Base-by-base conservation (phyloP, 2,113 vertebrate genomes). In the Dendrocopos noguchii region DNA sequence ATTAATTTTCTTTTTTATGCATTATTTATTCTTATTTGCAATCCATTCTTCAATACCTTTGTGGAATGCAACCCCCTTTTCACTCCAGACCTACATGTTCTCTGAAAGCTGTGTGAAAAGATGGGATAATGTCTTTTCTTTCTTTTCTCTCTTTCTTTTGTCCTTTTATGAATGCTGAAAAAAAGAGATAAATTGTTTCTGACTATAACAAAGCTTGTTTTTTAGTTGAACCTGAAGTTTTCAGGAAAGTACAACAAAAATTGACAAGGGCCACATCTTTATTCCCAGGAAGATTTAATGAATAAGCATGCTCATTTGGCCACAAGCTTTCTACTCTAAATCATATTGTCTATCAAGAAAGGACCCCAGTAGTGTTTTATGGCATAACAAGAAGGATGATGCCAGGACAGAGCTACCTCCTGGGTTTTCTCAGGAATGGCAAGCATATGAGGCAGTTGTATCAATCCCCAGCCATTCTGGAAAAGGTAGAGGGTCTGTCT, bases 111-210 rank as follows among this genome's bases (percentile, higher is more conserved):
- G 10, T 19, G 34, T 31, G 24, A n/a, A n/a, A n/a, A n/a, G 18
- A 46, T 59, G 9, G 39, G 15, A 50, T 34, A 0, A 56, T 86
- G 71, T 90, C 4, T 79, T 57, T 76, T 71, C 15, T 60, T 19
- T n/a, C n/a, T n/a, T n/a, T 80, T 89, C 83, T 77, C 83, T 77
- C 52, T 55, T 71, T 61, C 93, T 77, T 25, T 83, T 84, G 28
- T 57, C 31, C 31, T 31, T 53, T 68, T 33, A 50, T 24, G 14
- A 71, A 74, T 78, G 6, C 12, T 88, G 14, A 33, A 80, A 87
- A 87, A 82, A 15, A 10, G 14, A 53, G 14, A n/a, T 4, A 33
- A 64, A 1, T 12, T 18, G 39, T 93, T 93, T 66, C 47, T 81
- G 6, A 57, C 67, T 80, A 21, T 28, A 90, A n/a, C 2, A 6